Evolutionary conservation across 2,113 vertebrate genomes (phyloP), one percentile per base, ranked within the genome.

Genomic region (Acrocephalus arundinaceus): DNA sequence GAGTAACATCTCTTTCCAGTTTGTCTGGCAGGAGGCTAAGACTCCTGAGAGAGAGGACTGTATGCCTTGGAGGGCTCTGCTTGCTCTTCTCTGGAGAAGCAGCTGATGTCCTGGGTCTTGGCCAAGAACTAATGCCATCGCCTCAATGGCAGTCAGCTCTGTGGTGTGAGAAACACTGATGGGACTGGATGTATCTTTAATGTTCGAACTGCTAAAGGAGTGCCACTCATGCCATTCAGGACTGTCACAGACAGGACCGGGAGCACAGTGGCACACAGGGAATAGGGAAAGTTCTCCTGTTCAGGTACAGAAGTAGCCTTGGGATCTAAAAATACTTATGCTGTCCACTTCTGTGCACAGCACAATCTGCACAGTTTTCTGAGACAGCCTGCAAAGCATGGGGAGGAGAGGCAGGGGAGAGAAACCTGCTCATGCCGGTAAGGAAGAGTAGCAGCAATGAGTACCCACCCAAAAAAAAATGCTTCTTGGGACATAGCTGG

Each of bases 51-150:
- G 86, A 23, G 28, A 75, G n/a, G 82, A 41, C 91, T 87, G 24
- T 63, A 63, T 91, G 90, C 87, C 91, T 87, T n/a, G 23, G 49
- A 95, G 91, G 80, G 45, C 77, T 91, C 73, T 85, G 89, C 89
- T 61, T 89, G 73, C 76, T 87, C 65, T 57, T 49, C 76, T 90
- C 73, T 70, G 84, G 67, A 79, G 81, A 30, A 91, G 81, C 91
- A 96, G 88, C 67, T 96, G 92, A 81, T 0, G 0, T 54, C 57
- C 90, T 92, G 95, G 92, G 85, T 41, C 48, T 72, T 65, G 61
- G 87, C 95, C 90, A 95, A 93, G 78, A 83, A 4, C 59, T 79
- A 76, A 87, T 76, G 46, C 35, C 62, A n/a, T 49, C 3, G 19
- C 37, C 63, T 94, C 48, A 48, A 6, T 70, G 74, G 49, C 85